Evolutionary conservation across 2,888 invertebrate species (phyloP).

Genomic region (Coenonympha glycerion): DNA sequence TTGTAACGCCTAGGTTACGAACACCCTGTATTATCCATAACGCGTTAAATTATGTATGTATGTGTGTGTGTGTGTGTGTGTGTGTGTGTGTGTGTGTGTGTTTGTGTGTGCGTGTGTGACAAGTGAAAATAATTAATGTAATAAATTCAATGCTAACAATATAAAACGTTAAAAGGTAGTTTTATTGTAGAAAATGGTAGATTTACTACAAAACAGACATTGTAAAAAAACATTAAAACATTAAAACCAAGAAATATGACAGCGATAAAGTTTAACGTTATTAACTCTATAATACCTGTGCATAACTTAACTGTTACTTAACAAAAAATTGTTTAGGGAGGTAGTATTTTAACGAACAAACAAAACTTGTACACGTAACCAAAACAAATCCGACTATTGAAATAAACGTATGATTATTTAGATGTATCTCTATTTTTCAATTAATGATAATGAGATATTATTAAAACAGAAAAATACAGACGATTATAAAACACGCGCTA

Average conservation of each 20-base stretch:
- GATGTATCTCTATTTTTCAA: too few species aligned
- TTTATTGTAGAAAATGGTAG: too few species aligned
- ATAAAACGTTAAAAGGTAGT: too few species aligned
- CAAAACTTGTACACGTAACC: not conserved
- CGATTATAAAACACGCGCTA: conserved; percentile 13
- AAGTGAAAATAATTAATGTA: too few species aligned
- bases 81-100: too few species aligned
- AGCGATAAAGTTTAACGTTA: too few species aligned
- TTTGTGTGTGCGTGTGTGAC: too few species aligned
- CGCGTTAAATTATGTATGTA: conserved; percentile 56
- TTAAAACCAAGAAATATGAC: too few species aligned
- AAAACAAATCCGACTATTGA: not conserved
- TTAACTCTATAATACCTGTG: not conserved
- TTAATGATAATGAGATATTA: too few species aligned
- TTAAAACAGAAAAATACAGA: too few species aligned
- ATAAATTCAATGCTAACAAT: conserved; percentile 1
- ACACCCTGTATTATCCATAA: conserved; percentile 73
- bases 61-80: too few species aligned
- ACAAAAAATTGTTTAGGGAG: not conserved
- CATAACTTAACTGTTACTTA: not conserved
- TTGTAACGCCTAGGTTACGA: conserved; percentile 57
- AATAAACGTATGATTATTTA: not conserved
- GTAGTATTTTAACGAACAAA: not conserved
- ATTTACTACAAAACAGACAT: not conserved
- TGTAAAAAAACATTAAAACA: not conserved